A percentile compares a stretch with the other conserved stretches of the same genome.
phyloP scores from a whole-genome alignment of 2,888 invertebrate genomes.

The Stenichneumon culpator region DNA sequence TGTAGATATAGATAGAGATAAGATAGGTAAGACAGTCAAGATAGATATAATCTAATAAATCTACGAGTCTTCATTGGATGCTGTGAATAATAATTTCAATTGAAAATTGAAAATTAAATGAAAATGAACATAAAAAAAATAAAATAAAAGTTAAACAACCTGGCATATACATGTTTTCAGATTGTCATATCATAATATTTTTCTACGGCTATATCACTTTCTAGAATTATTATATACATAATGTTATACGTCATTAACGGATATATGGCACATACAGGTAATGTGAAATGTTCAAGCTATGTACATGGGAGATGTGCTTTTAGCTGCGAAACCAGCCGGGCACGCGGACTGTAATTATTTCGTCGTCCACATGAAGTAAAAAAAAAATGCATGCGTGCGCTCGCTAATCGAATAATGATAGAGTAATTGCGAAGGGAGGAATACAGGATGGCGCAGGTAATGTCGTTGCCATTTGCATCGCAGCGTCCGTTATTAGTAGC shows the following conservation, averaged over 20 bases:
- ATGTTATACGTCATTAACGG: conserved; percentile 2
- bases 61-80: conserved; percentile 37
- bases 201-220: conserved; percentile 19
- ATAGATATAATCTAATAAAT: conserved; percentile 28
- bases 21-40: not conserved
- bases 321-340: conserved; percentile 7
- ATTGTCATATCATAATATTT: conserved; percentile 48
- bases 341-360: conserved; percentile 3
- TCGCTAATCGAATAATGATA: conserved; percentile 38
- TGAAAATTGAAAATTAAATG: not conserved
- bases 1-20: conserved; percentile 33
- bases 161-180: conserved; percentile 64
- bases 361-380: not conserved
- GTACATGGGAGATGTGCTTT: conserved; percentile 25
- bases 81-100: not conserved
- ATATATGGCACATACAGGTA: conserved; percentile 17
- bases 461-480: conserved; percentile 25
- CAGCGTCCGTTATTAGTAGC: not conserved
- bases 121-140: not conserved
- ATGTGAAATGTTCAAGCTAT: conserved; percentile 26
- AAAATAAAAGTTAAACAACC: conserved; percentile 18
- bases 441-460: conserved; percentile 22
- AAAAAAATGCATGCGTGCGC: conserved; percentile 24
- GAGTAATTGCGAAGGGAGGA: conserved; percentile 29
- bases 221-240: conserved; percentile 32